These are phyloP conservation scores for Diadophis punctatus DNA, from an alignment of 2,113 vertebrate species.

Conservation along the genomic window DNA sequence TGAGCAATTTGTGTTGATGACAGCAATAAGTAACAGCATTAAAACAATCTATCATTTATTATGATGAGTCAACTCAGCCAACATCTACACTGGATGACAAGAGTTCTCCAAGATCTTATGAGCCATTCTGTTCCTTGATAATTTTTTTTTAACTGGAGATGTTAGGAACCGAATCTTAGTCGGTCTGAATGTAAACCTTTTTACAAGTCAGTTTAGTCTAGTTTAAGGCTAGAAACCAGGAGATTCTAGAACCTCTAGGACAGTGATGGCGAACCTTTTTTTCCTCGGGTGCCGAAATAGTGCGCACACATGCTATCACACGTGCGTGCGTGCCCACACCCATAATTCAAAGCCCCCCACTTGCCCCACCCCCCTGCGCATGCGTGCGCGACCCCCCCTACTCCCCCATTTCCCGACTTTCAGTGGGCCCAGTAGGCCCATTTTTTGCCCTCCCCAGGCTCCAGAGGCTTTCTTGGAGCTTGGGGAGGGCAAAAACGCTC, in stretches of 20 bases:
- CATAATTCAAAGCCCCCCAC: too few relatives aligned
- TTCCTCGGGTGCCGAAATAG: too few relatives aligned
- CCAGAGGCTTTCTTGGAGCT: too few relatives aligned
- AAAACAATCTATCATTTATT: neutral
- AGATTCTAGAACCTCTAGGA: neutral
- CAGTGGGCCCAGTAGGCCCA: too few relatives aligned
- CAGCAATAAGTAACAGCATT: neutral
- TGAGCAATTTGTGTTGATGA: neutral
- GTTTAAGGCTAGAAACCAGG: neutral
- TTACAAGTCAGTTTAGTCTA: neutral
- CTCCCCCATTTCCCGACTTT: too few relatives aligned
- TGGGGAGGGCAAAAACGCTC: too few relatives aligned
- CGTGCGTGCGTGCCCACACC: too few relatives aligned
- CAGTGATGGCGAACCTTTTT: too few relatives aligned
- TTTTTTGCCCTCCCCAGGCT: too few relatives aligned
- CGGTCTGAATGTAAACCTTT: neutral
- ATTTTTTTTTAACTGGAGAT: neutral
- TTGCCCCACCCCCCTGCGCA: too few relatives aligned
- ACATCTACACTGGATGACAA: neutral
- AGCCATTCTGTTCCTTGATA: neutral
- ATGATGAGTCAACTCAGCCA: neutral
- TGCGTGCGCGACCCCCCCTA: too few relatives aligned
- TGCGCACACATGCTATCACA: too few relatives aligned
- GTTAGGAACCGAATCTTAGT: neutral
- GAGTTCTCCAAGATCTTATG: neutral